Base-by-base conservation (phyloP, 2,113 vertebrate genomes). In the Platysteira castanea region DNA sequence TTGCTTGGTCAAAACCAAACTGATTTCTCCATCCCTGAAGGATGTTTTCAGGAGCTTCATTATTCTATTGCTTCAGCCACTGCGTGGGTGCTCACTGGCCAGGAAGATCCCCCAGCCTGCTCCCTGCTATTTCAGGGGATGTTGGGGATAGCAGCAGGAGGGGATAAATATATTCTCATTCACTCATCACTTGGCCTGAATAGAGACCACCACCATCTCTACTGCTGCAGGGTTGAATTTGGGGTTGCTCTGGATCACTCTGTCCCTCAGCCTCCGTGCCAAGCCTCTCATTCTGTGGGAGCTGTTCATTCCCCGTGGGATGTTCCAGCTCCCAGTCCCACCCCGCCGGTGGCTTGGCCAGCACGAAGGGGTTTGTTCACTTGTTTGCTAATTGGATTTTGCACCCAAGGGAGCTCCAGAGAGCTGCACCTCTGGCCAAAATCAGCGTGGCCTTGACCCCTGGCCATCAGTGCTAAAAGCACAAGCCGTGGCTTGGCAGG, bases 301-400 rank as follows among this genome's bases (percentile, higher is more conserved):
- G 50, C 80, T 74, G 27, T 52, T 87, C 42, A 4, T 65, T 82
- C 20, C n/a, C 5, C 2, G 0, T 30, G 54, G 59, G 63, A 50
- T 19, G 47, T 16, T 23, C 37, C 63, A 71, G 13, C 57, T 81
- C 64, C 52, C 57, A 35, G 0, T 22, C 63, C 5, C 4, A 42
- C 67, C 41, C 80, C 0, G 0, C 35, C 0, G 0, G 35, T 14
- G 65, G n/a, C 84, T 74, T 39, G 44, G 54, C 73, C 64, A 20
- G 30, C 53, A 50, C 10, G 0, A 24, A 74, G 42, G 63, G 39
- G 6, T 53, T 87, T 41, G 59, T 69, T 74, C 81, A 8, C 42
- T 93, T 15, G 35, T n/a, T 78, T 67, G 35, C 39, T 91, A 59
- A 93, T 70, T 54, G 63, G 33, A 16, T 89, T 95, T 92, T 87